Conservation (phyloP, 2,888 invertebrate genomes). For the Epinotia nisella region DNA sequence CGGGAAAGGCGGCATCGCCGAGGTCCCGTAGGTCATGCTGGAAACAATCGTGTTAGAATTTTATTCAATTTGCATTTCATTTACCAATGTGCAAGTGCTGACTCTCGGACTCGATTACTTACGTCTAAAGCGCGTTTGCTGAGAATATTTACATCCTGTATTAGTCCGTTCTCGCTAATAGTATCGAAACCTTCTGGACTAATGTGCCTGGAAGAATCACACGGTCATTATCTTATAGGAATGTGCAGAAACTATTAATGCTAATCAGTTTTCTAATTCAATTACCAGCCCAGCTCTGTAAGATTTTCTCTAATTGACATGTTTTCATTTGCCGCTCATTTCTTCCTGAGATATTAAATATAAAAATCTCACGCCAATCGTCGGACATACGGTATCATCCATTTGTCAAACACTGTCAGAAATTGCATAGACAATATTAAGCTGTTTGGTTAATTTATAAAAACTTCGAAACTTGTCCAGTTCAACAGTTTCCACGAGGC, state of each 20-base stretch:
- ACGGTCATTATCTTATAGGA: constrained; percentile 49
- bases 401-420: constrained; percentile 46
- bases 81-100: background rate
- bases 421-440: constrained; percentile 28
- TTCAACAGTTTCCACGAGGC: background rate
- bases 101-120: constrained; percentile 66
- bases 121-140: constrained; percentile 89
- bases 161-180: constrained; percentile 86
- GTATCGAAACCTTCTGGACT: constrained; percentile 88
- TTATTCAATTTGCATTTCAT: background rate
- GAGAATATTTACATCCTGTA: constrained; percentile 86
- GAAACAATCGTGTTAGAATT: constrained; percentile 54
- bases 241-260: constrained; percentile 23
- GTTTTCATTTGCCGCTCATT: constrained; percentile 71
- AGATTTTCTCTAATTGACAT: constrained; percentile 87
- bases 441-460: constrained; percentile 47
- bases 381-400: constrained; percentile 55
- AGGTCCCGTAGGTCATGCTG: constrained; percentile 92
- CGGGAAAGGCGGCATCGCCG: constrained; percentile 89
- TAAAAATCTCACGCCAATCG: constrained; percentile 59
- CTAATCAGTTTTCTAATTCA: constrained; percentile 47
- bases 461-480: constrained; percentile 43
- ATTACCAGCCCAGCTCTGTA: constrained; percentile 88
- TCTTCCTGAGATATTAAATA: constrained; percentile 69
- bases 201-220: constrained; percentile 86